phyloP scores from a whole-genome alignment of 1,140 invertebrate genomes.

The Bombus terrestris region DNA sequence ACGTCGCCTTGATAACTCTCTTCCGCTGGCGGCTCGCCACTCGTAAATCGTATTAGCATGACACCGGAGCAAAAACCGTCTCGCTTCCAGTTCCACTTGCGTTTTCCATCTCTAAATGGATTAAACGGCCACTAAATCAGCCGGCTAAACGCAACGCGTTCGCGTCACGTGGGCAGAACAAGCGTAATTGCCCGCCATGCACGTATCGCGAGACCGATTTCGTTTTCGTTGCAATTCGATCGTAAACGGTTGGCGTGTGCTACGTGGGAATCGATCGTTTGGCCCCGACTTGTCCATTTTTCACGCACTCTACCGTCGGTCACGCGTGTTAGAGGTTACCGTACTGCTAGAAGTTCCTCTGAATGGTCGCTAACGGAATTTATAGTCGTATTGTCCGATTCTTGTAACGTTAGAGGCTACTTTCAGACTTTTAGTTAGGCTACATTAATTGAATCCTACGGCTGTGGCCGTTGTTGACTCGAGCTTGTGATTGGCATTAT shows the following conservation, averaged over 20 bases:
- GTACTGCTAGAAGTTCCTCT: background rate
- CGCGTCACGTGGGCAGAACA: slow-evolving; percentile 28
- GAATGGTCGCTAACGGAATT: slow-evolving; percentile 4
- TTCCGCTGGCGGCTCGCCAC: slow-evolving; percentile 12
- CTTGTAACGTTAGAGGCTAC: background rate
- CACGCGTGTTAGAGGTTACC: slow-evolving; percentile 19
- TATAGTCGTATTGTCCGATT: slow-evolving; percentile 15
- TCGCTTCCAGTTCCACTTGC: background rate
- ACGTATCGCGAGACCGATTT: slow-evolving; percentile 7
- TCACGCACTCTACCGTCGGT: background rate
- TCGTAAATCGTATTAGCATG: slow-evolving; percentile 55
- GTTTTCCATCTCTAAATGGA: slow-evolving; percentile 39
- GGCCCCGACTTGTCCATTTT: background rate
- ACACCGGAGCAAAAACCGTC: slow-evolving; percentile 30
- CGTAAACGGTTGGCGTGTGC: slow-evolving; percentile 11
- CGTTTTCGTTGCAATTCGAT: background rate
- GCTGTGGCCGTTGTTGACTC: no score
- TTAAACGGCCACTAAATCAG: slow-evolving; percentile 49
- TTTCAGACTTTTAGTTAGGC: background rate
- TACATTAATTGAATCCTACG: background rate
- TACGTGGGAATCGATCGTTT: background rate
- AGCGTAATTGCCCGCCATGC: slow-evolving; percentile 28
- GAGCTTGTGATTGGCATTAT: no score
- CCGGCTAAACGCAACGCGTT: slow-evolving; percentile 36
- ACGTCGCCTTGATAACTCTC: slow-evolving; percentile 39